These are phyloP conservation scores for Hippasteria phrygiana DNA, from an alignment of 53 echinoderm and acorn worm species.

Conservation along the genomic window DNA sequence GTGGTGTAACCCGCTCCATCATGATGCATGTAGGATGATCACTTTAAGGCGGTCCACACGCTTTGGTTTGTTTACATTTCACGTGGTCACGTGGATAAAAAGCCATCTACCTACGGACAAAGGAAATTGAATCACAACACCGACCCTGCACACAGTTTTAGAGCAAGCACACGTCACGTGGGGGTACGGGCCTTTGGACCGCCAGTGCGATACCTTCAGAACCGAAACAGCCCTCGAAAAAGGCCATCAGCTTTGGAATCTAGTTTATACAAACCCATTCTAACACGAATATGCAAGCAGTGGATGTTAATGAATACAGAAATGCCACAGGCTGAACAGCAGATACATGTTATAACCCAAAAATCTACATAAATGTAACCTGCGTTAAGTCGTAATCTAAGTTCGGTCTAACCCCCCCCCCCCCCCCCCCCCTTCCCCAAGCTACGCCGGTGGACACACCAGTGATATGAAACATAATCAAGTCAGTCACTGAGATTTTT, in stretches of 20 bases:
- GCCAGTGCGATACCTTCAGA: neutral
- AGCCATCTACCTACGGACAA: no score
- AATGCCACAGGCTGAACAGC: slow-evolving; percentile 5
- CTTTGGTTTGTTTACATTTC: no score
- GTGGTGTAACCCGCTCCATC: no score
- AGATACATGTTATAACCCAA: slow-evolving; percentile 8
- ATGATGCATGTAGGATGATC: no score
- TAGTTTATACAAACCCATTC: neutral
- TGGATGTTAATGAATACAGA: slow-evolving; percentile 8
- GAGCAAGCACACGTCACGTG: no score
- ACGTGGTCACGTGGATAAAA: no score
- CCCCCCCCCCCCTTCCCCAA: neutral
- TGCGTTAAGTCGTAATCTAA: neutral
- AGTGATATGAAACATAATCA: slow-evolving; percentile 39
- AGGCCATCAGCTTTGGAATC: neutral
- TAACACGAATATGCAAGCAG: neutral
- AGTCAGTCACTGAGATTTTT: slow-evolving; percentile 45
- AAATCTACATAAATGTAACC: slow-evolving; percentile 26
- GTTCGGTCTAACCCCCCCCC: neutral
- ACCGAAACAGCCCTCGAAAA: neutral
- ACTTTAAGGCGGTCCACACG: no score
- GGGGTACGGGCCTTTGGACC: no score
- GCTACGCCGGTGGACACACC: slow-evolving; percentile 27
- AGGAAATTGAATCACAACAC: no score
- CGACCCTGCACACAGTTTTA: no score